phyloP scores from a whole-genome alignment of 2,888 invertebrate genomes.

The Terebella lapidaria region DNA sequence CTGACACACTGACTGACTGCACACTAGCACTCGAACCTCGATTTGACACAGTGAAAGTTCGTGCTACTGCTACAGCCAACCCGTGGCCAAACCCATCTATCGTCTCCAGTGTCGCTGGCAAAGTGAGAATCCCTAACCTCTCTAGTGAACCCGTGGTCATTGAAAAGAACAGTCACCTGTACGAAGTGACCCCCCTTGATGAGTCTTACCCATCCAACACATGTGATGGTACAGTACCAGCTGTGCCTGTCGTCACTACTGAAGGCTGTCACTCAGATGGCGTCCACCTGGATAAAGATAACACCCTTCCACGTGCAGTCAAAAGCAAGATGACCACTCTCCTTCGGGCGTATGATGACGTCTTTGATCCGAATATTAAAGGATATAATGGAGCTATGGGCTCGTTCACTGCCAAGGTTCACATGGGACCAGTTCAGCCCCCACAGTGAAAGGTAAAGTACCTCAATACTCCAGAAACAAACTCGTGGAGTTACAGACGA shows the following conservation, averaged over 20 bases:
- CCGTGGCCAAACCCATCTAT: no score
- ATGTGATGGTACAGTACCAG: no score
- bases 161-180: slow-evolving; percentile 16
- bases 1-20: not conserved
- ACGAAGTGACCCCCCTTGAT: no score
- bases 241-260: no score
- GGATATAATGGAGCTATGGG: slow-evolving; percentile 26
- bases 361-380: slow-evolving; percentile 20
- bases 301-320: slow-evolving; percentile 2
- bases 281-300: slow-evolving; percentile 19
- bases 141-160: slow-evolving; percentile 13
- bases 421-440: no score
- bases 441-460: slow-evolving; percentile 27
- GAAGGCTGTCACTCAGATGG: not conserved
- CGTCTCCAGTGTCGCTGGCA: no score
- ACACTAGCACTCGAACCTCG: not conserved
- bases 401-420: slow-evolving; percentile 23
- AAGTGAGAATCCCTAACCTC: slow-evolving; percentile 15
- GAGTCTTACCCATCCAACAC: no score
- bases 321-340: slow-evolving; percentile 11
- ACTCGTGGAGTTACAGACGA: no score
- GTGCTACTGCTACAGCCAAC: not conserved
- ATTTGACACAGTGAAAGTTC: not conserved
- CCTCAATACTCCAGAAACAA: slow-evolving; percentile 26
- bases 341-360: slow-evolving; percentile 16